A percentile compares a stretch with the other conserved stretches of the same genome.
Evolutionary conservation across 2,797 vertebrate genomes (phyloP).

Genomic region (Eidolon dupreanum): DNA sequence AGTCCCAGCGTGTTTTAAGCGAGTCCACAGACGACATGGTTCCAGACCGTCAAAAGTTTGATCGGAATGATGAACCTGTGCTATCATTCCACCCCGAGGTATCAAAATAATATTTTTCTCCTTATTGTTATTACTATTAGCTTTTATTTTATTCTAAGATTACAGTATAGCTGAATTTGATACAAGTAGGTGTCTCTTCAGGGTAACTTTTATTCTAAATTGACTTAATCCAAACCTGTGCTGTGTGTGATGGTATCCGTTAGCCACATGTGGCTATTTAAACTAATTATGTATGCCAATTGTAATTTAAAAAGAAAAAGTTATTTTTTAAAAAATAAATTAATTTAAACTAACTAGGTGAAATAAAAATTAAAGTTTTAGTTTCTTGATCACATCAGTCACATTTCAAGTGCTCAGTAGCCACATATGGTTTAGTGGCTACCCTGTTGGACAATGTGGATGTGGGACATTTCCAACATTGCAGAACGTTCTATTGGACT

Average conservation of each 20-base stretch:
- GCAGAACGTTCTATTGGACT: not conserved
- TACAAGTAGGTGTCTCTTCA: not conserved
- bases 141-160: not conserved
- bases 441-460: accelerated
- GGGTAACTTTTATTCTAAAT: not conserved
- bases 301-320: too few relatives aligned
- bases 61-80: not conserved
- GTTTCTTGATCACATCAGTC: not conserved
- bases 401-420: not conserved
- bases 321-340: too few relatives aligned
- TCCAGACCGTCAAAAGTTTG: not conserved
- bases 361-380: not conserved
- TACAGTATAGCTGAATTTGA: not conserved
- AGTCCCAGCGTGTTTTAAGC: not conserved
- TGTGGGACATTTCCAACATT: not conserved
- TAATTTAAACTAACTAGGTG: not conserved
- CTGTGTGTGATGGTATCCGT: not conserved
- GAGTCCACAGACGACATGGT: not conserved
- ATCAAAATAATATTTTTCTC: not conserved
- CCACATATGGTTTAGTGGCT: too few relatives aligned
- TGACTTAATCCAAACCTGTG: not conserved
- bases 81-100: not conserved
- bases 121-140: not conserved
- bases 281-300: not conserved
- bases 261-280: not conserved